Base-by-base conservation (phyloP, 2,797 vertebrate genomes). In the Pterois miles region DNA sequence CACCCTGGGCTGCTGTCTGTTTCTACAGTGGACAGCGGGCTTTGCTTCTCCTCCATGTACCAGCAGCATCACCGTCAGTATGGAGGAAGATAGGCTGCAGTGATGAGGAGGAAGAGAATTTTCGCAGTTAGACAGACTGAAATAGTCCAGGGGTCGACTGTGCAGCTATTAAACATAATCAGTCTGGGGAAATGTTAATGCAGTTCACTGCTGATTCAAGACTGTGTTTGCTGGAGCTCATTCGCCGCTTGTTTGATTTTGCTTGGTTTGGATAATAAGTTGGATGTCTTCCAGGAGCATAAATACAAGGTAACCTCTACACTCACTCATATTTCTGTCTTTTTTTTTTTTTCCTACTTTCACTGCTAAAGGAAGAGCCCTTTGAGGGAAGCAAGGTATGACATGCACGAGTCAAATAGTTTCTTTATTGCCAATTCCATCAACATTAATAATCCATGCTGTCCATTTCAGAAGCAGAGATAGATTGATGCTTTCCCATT, bases 311-410 rank as follows among this genome's bases (percentile, higher is more conserved):
- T 91, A 89, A 89, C 68, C 34, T 87, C 80, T 53, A 29, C 80
- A 68, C 78, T 94, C 91, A 93, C 84, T 74, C 78, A 48, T 89
- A 59, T 91, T 77, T 92, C 68, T 94, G 76, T 91, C 57, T 89
- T 62, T 54, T 86, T 88, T 62, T 54, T 86, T 88, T 71, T 76
- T 43, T 82, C 52, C 50, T 20, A 83, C 73, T 82, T 88, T 90
- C 91, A 89, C 89, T 91, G 93, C 92, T 95, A 91, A 96, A 96
- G 95, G 95, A 96, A 94, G 95, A 96, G 85, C 92, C 95, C 79
- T 96, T 95, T 93, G 95, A 94, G 90, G 95, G 95, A 82, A 95
- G 92, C 91, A 96, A 95, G 95, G 95, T 96, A 95, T 29, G 94
- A 89, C 33, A 63, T 77, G 70, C 88, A 87, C 58, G 79, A 86